Conservation (phyloP, 2,113 vertebrate species). For the Sardina pilchardus region DNA sequence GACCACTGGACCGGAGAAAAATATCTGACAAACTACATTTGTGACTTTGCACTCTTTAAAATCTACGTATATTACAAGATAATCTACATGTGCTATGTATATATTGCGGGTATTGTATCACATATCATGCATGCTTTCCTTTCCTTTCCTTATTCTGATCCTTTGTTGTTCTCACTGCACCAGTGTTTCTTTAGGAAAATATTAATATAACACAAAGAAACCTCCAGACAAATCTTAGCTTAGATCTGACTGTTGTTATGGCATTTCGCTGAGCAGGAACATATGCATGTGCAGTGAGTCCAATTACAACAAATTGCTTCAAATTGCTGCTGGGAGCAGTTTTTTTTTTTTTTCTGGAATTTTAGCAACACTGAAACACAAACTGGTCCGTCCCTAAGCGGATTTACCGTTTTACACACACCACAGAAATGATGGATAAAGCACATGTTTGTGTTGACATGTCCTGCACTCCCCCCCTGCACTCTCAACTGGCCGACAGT, state of each 20-base stretch:
- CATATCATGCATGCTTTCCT: neutral
- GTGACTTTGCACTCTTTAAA: neutral
- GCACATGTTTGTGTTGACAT: neutral
- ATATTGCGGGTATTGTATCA: neutral
- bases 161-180: too few species aligned
- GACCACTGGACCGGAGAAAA: neutral
- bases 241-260: neutral
- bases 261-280: neutral
- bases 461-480: neutral
- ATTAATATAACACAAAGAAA: neutral
- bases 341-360: neutral
- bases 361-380: neutral
- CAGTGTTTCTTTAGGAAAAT: neutral
- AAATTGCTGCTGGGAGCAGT: neutral
- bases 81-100: neutral
- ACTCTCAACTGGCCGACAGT: neutral
- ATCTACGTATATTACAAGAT: neutral
- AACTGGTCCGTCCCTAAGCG: neutral
- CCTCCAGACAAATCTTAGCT: neutral
- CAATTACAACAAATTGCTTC: neutral
- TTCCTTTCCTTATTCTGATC: neutral
- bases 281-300: neutral
- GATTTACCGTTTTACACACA: neutral
- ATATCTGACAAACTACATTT: neutral
- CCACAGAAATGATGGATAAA: slow-evolving; percentile 8